Conservation (phyloP, 2,113 vertebrate genomes). For the Elephantulus edwardii region DNA sequence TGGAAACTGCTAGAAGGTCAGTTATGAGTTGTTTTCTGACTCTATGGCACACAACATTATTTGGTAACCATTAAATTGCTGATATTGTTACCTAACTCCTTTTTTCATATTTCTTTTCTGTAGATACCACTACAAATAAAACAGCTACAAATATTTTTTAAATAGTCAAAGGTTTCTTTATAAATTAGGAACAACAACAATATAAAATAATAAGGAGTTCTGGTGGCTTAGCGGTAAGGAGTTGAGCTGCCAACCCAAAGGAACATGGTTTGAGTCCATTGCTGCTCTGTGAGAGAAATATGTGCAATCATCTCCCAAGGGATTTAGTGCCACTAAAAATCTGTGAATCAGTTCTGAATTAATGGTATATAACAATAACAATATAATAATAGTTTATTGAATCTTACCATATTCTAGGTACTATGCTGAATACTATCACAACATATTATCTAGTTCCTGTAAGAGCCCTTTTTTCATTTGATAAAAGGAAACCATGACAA, state of each 20-base stretch:
- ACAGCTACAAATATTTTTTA: constrained; percentile 9
- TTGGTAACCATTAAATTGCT: constrained; percentile 13
- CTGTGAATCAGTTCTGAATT: too few species aligned
- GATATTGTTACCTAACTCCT: constrained; percentile 21
- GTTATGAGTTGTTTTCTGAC: too few species aligned
- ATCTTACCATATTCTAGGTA: not conserved
- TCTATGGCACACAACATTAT: too few species aligned
- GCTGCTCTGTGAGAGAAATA: too few species aligned
- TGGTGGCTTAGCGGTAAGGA: too few species aligned
- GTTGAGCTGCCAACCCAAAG: too few species aligned
- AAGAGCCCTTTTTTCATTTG: constrained; percentile 34
- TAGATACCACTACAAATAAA: constrained; percentile 39
- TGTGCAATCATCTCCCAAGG: too few species aligned
- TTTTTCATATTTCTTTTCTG: constrained; percentile 26
- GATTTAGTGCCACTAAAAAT: too few species aligned
- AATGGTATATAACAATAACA: too few species aligned
- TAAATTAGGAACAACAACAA: not conserved
- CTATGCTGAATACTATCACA: not conserved
- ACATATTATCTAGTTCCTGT: constrained; percentile 29
- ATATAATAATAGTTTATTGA: not conserved
- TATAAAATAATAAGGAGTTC: constrained; percentile 35
- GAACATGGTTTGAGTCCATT: too few species aligned
- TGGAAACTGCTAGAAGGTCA: too few species aligned
- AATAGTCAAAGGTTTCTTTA: constrained; percentile 1
- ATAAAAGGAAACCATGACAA: not conserved